Evolutionary conservation across 2,888 invertebrate genomes (phyloP), one percentile per base, ranked within the genome.

Genomic region (Drosophila merina): DNA sequence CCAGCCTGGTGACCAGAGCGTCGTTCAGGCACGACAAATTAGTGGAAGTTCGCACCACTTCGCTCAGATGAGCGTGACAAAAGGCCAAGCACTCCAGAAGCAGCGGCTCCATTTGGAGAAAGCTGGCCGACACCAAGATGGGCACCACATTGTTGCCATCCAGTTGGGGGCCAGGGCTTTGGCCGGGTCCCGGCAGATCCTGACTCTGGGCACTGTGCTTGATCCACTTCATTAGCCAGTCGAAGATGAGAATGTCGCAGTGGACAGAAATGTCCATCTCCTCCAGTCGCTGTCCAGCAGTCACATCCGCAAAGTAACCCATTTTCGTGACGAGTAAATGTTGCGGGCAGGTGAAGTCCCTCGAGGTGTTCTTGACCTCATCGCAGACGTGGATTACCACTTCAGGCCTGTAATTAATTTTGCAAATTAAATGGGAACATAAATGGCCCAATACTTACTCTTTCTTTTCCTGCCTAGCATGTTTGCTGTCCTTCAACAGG

Each of bases 221-320:
- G n/a, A 98, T 96, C 97, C 98, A 98, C 75, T 95, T 95, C 96
- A 98, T 97, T 56, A 99, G 92, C 98, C 98, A 98, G 86, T 98
- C 98, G 91, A 99, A 99, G 71, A 98, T 97, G 90, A 96, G 94
- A 62, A 99, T 96, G 92, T 99, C 98, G 90, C 98, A 99, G 90
- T 98, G 98, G 0, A 99, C 98, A 0, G 98, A 98, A 77, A 99
- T 98, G 88, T 98, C 98, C 94, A 98, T 97, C 86, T 98, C 98
- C 88, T 96, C 96, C 6, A 97, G 91, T 62, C 95, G 93, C 89
- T 97, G 96, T 86, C 94, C 96, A 12, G 95, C 94, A 0, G 96
- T 96, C 3, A 97, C 96, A 88, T 97, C 96, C 8, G 97, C 97
- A 91, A 98, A 99, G 89, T 98, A 99, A 9, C 97, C 97, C 98